Conservation (phyloP, 2,797 vertebrate species). For the Gorsachius magnificus region DNA sequence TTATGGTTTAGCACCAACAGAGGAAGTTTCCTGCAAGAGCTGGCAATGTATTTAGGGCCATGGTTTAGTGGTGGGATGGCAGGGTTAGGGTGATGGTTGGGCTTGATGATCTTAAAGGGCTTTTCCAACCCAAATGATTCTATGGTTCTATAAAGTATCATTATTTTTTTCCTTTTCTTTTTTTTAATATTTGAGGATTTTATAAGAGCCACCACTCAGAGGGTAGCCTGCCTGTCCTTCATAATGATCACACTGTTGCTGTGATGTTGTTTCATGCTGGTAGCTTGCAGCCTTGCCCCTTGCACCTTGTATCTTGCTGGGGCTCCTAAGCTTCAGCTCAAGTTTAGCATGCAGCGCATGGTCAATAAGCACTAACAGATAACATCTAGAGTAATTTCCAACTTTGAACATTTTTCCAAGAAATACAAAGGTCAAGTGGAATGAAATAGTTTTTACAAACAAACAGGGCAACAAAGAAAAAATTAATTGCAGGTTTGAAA, state of each 20-base stretch:
- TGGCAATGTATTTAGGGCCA: not conserved
- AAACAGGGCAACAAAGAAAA: conserved; percentile 3
- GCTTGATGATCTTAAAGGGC: too few species aligned
- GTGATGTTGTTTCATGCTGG: not conserved
- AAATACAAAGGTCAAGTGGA: conserved; percentile 49
- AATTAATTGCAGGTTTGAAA: conserved; percentile 50
- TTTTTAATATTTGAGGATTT: not conserved
- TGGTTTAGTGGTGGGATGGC: too few species aligned
- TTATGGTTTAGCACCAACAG: not conserved
- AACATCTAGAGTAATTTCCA: conserved; percentile 34
- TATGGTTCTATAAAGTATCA: too few species aligned
- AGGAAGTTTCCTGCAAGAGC: not conserved
- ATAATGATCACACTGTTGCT: not conserved
- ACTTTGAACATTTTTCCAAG: conserved; percentile 47
- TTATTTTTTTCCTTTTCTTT: not conserved
- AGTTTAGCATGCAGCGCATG: not conserved
- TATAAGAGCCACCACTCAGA: not conserved
- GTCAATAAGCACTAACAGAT: conserved; percentile 25
- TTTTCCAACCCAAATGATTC: too few species aligned
- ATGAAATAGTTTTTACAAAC: conserved; percentile 30
- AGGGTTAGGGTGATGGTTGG: too few species aligned
- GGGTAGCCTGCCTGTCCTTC: not conserved
- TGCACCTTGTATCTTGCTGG: not conserved
- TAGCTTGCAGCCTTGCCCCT: not conserved
- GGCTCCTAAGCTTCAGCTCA: not conserved